These are phyloP conservation scores for Drosophila silvestris DNA, from an alignment of 2,888 invertebrate species.

Conservation along the genomic window DNA sequence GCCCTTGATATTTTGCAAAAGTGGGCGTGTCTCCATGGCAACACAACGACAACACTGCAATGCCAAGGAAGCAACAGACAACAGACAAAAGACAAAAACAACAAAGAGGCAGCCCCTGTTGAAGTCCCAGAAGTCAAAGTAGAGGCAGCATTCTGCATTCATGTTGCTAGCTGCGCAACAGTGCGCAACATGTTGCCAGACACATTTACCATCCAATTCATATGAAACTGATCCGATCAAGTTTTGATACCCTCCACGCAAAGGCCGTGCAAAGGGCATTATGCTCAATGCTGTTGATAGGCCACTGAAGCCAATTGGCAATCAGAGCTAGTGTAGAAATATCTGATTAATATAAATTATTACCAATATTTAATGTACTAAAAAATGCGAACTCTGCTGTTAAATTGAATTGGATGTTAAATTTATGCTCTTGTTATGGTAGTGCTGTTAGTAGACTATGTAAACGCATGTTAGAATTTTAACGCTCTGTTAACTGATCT, in stretches of 20 bases:
- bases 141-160: constrained; percentile 21
- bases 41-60: constrained; percentile 36
- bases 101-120: constrained; percentile 34
- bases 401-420: background rate
- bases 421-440: background rate
- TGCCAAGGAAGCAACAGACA: background rate
- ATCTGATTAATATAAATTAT: background rate
- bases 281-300: background rate
- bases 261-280: background rate
- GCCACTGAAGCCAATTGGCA: background rate
- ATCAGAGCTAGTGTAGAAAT: background rate
- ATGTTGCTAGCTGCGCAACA: constrained; percentile 20
- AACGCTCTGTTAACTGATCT: background rate
- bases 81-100: constrained; percentile 19
- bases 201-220: constrained; percentile 37
- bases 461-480: background rate
- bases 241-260: constrained; percentile 17
- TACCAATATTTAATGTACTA: background rate
- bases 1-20: constrained; percentile 65
- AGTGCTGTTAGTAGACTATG: background rate
- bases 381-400: background rate
- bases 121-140: constrained; percentile 29
- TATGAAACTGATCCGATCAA: constrained; percentile 29
- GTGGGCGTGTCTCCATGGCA: constrained; percentile 72
- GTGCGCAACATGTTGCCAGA: constrained; percentile 44